Percentiles rank a stretch among this genome's conserved stretches.
phyloP scores from a whole-genome alignment of 2,797 vertebrate species.

The Bufotes viridis region DNA sequence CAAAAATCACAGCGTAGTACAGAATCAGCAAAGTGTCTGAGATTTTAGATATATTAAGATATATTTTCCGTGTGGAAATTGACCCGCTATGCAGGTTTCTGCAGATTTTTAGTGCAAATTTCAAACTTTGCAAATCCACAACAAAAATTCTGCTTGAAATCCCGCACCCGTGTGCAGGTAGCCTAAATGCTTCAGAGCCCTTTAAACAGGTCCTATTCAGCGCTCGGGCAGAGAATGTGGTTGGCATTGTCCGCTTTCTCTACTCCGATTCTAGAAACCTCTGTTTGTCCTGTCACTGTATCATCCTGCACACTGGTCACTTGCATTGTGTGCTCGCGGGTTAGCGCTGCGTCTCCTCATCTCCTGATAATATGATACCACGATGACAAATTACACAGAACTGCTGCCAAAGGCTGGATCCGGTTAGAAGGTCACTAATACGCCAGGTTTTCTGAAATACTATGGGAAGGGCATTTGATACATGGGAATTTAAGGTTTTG shows the following conservation, averaged over 20 bases:
- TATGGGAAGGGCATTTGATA: neutral
- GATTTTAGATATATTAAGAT: too few species aligned
- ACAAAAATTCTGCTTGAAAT: too few species aligned
- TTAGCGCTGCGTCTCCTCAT: neutral
- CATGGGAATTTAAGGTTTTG: neutral
- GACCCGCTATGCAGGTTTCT: too few species aligned
- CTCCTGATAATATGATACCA: slow-evolving; percentile 5
- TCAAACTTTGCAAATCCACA: too few species aligned
- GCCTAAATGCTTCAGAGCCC: neutral
- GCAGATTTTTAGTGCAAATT: too few species aligned
- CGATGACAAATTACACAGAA: slow-evolving; percentile 17
- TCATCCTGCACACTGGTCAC: slow-evolving; percentile 12
- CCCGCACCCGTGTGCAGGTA: too few species aligned
- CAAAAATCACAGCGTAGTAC: too few species aligned
- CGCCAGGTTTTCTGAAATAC: neutral
- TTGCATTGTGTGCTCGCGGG: neutral
- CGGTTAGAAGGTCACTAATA: neutral
- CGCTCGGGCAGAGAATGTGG: neutral
- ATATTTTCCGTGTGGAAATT: too few species aligned
- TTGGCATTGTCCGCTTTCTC: neutral
- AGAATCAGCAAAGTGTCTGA: too few species aligned
- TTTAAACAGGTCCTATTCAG: neutral
- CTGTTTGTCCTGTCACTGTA: neutral
- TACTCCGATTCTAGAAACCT: neutral
- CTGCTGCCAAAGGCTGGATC: neutral